These are phyloP conservation scores for Pocillopora grandis DNA, from an alignment of 92 coral and sea anemone species.

Conservation along the genomic window DNA sequence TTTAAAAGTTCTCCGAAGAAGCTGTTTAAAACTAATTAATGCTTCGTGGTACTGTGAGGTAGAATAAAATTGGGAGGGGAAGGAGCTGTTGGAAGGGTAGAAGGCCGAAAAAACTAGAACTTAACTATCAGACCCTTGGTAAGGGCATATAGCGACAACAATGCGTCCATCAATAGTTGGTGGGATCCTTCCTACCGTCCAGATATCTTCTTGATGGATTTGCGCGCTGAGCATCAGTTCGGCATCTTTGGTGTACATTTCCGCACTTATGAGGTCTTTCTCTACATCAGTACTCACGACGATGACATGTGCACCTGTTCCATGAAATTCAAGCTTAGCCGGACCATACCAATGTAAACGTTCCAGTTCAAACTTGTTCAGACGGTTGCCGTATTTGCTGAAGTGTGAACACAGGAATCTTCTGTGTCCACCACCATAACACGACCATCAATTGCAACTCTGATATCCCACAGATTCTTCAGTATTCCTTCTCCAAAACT, in stretches of 20 bases:
- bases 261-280: neutral
- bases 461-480: neutral
- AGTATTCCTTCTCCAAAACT: slow-evolving; percentile 24
- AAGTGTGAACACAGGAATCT: slow-evolving; percentile 28
- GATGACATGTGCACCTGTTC: slow-evolving; percentile 21
- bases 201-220: too few relatives aligned
- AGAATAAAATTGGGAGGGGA: too few relatives aligned
- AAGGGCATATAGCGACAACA: too few relatives aligned
- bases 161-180: too few relatives aligned
- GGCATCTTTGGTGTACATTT: slow-evolving; percentile 28
- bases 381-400: slow-evolving; percentile 31
- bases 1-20: too few relatives aligned
- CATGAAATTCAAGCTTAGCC: slow-evolving; percentile 14
- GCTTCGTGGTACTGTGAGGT: too few relatives aligned
- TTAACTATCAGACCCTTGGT: too few relatives aligned
- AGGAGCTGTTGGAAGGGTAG: too few relatives aligned
- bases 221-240: neutral
- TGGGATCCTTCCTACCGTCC: too few relatives aligned
- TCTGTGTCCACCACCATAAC: slow-evolving; percentile 7
- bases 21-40: too few relatives aligned
- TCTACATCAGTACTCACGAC: neutral
- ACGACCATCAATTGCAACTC: slow-evolving; percentile 25
- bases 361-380: slow-evolving; percentile 20
- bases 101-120: too few relatives aligned
- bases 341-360: neutral